Evolutionary conservation across 2,113 vertebrate genomes (phyloP).

Genomic region (Myanophis thanlyinensis): DNA sequence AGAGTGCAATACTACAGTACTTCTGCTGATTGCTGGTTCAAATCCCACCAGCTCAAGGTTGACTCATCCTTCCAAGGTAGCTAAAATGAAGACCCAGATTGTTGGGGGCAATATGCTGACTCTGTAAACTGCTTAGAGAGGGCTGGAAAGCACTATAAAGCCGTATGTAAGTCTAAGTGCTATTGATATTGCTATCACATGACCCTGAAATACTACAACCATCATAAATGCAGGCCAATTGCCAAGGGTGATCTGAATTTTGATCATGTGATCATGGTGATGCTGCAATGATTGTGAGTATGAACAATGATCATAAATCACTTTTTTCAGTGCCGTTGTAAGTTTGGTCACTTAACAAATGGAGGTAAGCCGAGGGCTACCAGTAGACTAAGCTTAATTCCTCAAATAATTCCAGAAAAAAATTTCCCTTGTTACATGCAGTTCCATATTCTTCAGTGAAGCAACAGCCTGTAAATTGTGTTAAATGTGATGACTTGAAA

Average conservation of each 20-base stretch:
- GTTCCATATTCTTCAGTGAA: slow-evolving; percentile 5
- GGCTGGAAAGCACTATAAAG: too few species aligned
- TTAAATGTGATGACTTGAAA: neutral
- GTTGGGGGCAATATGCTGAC: too few species aligned
- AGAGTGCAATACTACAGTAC: too few species aligned
- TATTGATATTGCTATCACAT: too few species aligned
- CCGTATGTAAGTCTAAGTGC: too few species aligned
- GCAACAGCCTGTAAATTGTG: neutral
- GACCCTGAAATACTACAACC: neutral
- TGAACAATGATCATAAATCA: neutral
- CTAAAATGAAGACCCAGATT: too few species aligned
- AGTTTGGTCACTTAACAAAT: neutral
- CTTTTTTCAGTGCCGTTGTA: neutral
- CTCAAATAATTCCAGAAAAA: slow-evolving; percentile 37
- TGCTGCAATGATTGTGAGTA: neutral
- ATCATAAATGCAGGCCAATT: neutral
- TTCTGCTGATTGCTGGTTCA: too few species aligned
- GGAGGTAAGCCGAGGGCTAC: neutral
- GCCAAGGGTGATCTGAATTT: neutral
- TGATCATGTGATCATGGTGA: neutral
- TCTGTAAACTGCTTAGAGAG: too few species aligned
- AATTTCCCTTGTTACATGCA: slow-evolving; percentile 21
- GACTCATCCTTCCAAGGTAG: too few species aligned
- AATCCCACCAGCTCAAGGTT: too few species aligned
- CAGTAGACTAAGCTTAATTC: neutral